phyloP scores from a whole-genome alignment of 2,888 invertebrate species.

The Elegia similella region DNA sequence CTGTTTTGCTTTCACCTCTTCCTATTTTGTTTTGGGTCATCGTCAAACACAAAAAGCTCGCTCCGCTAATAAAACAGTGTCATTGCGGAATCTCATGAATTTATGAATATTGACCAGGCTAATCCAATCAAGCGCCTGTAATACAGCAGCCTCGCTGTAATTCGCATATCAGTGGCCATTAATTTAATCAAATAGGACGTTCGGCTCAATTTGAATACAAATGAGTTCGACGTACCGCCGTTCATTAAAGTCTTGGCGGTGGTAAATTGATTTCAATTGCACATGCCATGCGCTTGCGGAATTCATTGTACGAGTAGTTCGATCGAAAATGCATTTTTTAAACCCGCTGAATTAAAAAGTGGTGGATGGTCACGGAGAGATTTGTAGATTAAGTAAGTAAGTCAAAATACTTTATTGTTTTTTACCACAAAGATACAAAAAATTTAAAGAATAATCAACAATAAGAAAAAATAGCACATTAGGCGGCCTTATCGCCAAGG shows the following conservation, averaged over 20 bases:
- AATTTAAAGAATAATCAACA: no score
- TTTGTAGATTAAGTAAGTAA: no score
- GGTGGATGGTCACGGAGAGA: no score
- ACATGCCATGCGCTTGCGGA: not conserved
- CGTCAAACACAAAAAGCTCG: not conserved
- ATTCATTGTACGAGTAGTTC: not conserved
- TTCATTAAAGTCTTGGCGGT: slow-evolving; percentile 8
- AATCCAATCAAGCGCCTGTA: slow-evolving; percentile 9
- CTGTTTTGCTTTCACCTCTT: no score
- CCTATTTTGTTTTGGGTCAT: no score
- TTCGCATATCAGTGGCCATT: slow-evolving; percentile 34
- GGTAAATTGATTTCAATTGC: slow-evolving; percentile 12
- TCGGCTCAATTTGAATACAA: slow-evolving; percentile 64
- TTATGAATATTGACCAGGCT: slow-evolving; percentile 11
- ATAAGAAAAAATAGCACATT: no score
- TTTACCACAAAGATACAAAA: no score
- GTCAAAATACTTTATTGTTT: no score
- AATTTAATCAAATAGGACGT: slow-evolving; percentile 55
- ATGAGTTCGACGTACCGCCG: slow-evolving; percentile 31
- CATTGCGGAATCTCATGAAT: not conserved
- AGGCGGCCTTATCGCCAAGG: no score
- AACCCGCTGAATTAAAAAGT: not conserved
- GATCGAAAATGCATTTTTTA: not conserved
- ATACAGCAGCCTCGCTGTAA: slow-evolving; percentile 2
- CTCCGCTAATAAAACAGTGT: not conserved